These are phyloP conservation scores for Shargacucullia verbasci DNA, from an alignment of 2,888 invertebrate genomes.

Conservation along the genomic window DNA sequence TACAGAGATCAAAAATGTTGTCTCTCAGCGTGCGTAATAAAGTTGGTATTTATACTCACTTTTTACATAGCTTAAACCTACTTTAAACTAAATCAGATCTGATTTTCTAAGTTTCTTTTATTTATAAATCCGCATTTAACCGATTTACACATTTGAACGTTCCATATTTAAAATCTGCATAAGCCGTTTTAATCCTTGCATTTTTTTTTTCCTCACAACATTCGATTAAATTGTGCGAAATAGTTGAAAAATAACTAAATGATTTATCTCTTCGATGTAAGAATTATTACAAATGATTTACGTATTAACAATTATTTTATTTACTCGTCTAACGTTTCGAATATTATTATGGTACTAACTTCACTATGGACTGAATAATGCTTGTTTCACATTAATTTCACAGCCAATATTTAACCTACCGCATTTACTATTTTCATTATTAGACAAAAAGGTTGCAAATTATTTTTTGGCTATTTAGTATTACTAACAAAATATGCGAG, in stretches of 20 bases:
- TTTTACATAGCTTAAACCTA: conserved; percentile 29
- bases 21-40: background rate
- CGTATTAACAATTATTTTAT: conserved; percentile 35
- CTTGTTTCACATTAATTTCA: conserved; percentile 77
- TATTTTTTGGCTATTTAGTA: conserved; percentile 14
- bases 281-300: conserved; percentile 29
- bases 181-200: background rate
- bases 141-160: background rate
- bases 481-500: conserved; percentile 13
- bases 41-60: conserved; percentile 12
- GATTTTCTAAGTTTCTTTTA: background rate
- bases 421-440: conserved; percentile 48
- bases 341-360: conserved; percentile 45
- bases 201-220: background rate
- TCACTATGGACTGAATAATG: conserved; percentile 76
- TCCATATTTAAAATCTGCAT: background rate
- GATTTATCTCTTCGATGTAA: conserved; percentile 33
- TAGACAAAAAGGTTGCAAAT: conserved; percentile 24
- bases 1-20: conserved; percentile 3
- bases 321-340: conserved; percentile 39
- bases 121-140: conserved; percentile 2
- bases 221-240: conserved; percentile 4
- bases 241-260: background rate
- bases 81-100: conserved; percentile 32
- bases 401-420: conserved; percentile 84